phyloP scores from a whole-genome alignment of 2,113 vertebrate genomes.

The Laterallus jamaicensis region DNA sequence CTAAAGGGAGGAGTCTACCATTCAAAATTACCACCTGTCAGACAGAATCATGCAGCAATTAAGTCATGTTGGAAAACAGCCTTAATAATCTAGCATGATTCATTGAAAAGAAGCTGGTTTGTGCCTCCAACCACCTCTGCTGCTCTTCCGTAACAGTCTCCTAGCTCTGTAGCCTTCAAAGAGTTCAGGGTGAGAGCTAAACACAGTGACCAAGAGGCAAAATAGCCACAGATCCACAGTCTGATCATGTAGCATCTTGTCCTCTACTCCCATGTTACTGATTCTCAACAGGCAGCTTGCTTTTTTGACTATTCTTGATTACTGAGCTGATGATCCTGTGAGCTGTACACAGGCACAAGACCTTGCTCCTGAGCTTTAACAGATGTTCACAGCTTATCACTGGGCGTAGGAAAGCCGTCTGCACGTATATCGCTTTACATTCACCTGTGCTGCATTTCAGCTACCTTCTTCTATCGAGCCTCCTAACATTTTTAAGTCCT shows the following conservation, averaged over 20 bases:
- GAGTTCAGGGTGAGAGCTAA: neutral
- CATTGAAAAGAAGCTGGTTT: neutral
- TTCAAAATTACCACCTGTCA: neutral
- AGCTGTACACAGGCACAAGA: neutral
- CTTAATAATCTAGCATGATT: neutral
- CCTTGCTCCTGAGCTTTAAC: neutral
- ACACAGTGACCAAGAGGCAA: neutral
- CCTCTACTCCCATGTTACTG: neutral
- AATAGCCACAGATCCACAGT: neutral
- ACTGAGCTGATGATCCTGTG: neutral
- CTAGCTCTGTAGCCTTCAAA: neutral
- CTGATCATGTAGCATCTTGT: neutral
- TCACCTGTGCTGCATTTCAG: neutral
- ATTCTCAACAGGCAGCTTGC: neutral
- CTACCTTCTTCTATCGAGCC: neutral
- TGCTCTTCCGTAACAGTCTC: neutral
- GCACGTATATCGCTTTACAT: accelerated
- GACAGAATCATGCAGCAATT: too few species aligned
- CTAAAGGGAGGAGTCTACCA: accelerated
- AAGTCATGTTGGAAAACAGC: neutral
- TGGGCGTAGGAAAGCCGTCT: accelerated
- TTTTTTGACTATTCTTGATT: neutral
- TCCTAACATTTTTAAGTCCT: neutral
- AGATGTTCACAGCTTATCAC: neutral
- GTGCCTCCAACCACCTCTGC: neutral